These are phyloP conservation scores for Drosophila bipectinata DNA, from an alignment of 1,140 invertebrate species.

Conservation along the genomic window DNA sequence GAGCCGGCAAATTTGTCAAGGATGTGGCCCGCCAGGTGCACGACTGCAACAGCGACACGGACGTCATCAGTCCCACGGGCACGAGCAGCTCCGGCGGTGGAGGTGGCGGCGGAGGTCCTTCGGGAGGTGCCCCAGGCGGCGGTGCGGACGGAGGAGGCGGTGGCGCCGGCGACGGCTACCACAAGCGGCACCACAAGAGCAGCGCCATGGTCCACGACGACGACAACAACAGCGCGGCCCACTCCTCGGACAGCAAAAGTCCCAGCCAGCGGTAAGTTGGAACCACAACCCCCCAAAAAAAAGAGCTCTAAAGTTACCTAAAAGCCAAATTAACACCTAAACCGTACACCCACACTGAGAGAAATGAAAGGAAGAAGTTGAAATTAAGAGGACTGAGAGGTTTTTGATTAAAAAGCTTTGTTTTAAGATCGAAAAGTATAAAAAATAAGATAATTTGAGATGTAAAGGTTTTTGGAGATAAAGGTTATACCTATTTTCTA, in stretches of 20 bases:
- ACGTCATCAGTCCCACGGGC: conserved; percentile 79
- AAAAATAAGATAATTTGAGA: too few species aligned
- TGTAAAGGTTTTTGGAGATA: too few species aligned
- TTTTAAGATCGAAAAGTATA: too few species aligned
- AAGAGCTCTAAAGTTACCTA: background rate
- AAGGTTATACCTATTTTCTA: too few species aligned
- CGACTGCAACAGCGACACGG: conserved; percentile 80
- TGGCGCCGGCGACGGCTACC: conserved; percentile 44
- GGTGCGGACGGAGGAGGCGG: conserved; percentile 2
- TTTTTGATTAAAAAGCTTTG: too few species aligned
- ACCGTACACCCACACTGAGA: conserved; percentile 19
- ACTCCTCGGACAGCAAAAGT: conserved; percentile 88
- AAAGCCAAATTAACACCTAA: conserved; percentile 9
- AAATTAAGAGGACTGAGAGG: background rate
- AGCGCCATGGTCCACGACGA: conserved; percentile 85
- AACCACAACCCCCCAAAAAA: background rate
- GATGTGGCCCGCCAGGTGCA: conserved; percentile 62
- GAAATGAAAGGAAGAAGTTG: background rate
- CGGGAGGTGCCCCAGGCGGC: conserved; percentile 3
- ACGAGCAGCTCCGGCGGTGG: conserved; percentile 78
- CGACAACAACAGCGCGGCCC: conserved; percentile 87
- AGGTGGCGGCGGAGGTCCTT: conserved; percentile 26
- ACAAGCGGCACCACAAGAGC: conserved; percentile 70
- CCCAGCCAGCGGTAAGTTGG: conserved; percentile 86
- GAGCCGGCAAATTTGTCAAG: conserved; percentile 67